Evolutionary conservation across 1,140 invertebrate genomes (phyloP), one percentile per base, ranked within the genome.

Genomic region (Galleria mellonella): DNA sequence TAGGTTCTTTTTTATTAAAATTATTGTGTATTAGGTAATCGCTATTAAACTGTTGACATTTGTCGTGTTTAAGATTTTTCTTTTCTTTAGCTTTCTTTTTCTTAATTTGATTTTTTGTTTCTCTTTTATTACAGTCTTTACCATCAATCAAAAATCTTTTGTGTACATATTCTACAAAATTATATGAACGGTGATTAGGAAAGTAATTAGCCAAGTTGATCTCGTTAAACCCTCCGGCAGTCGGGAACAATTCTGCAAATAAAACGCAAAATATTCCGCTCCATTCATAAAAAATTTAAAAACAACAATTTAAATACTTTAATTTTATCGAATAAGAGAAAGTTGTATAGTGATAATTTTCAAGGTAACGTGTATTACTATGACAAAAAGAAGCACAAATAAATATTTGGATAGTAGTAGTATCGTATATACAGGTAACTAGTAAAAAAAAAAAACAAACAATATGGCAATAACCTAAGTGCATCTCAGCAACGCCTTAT

Each of bases 151-250:
- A 33, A 49, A 55, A 65, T 46, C 64, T 78, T 60, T 76, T 83
- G 17, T 83, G 78, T 41, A 79, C 60, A 35, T 67, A 83, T 15
- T 72, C 56, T 4, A 71, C 51, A 2, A 68, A 69, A 51, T 72
- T 72, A 33, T 62, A 62, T 15, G 64, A 69, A 28, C 58, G 54
- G 17, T 51, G 30, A 43, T 55, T 40, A 28, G 52, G 52, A 39
- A 58, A 59, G 37, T 72, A 72, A 51, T 72, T 59, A 35, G 49
- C 52, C 40, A 72, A 62, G 47, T 61, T 57, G 12, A 72, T 53
- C 27, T 59, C 64, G 37, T 58, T 55, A 41, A 58, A 47, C 46
- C 52, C 51, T 14, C 36, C 44, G 32, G 33, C 11, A 41, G 39
- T 13, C 12, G 47, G 32, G 14, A 32, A 23, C 37, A 29, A 50